Conservation (phyloP, 1,140 invertebrate genomes). For the Drosophila ironensis region DNA sequence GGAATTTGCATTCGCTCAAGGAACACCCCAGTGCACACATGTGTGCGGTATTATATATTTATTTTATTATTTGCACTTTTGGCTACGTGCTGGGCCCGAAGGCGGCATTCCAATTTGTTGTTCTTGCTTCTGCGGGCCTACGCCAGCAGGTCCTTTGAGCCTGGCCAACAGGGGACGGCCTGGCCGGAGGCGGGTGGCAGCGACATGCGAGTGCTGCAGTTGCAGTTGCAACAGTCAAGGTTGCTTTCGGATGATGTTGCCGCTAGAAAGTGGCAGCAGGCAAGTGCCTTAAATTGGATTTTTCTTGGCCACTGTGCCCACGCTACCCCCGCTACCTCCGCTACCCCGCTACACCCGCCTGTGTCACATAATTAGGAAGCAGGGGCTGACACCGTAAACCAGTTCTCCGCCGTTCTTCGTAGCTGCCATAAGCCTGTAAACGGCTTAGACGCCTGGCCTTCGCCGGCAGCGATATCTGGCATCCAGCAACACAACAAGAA, state of each 20-base stretch:
- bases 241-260: slow-evolving; percentile 37
- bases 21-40: no score
- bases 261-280: slow-evolving; percentile 37
- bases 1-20: no score
- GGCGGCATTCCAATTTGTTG: slow-evolving; percentile 22
- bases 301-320: neutral
- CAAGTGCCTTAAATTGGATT: slow-evolving; percentile 43
- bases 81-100: slow-evolving; percentile 61
- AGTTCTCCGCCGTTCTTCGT: slow-evolving; percentile 13
- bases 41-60: slow-evolving; percentile 51
- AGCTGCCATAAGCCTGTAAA: slow-evolving; percentile 34
- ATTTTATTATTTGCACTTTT: slow-evolving; percentile 74
- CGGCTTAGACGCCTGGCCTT: slow-evolving; percentile 40
- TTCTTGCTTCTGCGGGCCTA: slow-evolving; percentile 12
- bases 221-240: slow-evolving; percentile 41
- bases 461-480: slow-evolving; percentile 1
- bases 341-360: neutral
- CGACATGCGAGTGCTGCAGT: neutral
- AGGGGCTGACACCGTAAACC: slow-evolving; percentile 38
- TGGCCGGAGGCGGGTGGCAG: neutral
- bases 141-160: slow-evolving; percentile 39
- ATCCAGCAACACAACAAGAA: neutral
- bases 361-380: slow-evolving; percentile 38
- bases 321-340: neutral
- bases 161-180: no score